phyloP scores from a whole-genome alignment of 37 sponge, comb jelly and placozoan genomes.

The Bolinopsis microptera region DNA sequence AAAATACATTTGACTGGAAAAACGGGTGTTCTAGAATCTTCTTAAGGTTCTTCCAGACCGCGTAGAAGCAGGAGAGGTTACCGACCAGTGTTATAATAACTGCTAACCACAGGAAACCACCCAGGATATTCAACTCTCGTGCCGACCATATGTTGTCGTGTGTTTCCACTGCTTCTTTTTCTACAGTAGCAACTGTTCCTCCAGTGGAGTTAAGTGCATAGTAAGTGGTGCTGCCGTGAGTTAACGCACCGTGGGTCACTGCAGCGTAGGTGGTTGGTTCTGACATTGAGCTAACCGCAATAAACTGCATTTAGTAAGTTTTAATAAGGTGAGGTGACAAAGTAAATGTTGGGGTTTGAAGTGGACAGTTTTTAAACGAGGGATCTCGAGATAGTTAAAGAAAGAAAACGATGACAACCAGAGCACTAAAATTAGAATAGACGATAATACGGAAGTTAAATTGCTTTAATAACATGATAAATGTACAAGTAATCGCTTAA shows the following conservation, averaged over 20 bases:
- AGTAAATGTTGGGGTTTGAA: not conserved
- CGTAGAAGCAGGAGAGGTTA: conserved; percentile 62
- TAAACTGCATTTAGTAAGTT: no score
- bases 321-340: no score
- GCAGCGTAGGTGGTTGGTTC: not conserved
- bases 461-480: no score
- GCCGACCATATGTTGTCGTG: not conserved
- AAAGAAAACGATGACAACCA: not conserved
- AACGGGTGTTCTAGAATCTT: conserved; percentile 61
- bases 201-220: no score
- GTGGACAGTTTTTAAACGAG: not conserved
- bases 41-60: conserved; percentile 60
- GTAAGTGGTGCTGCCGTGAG: not conserved
- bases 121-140: not conserved
- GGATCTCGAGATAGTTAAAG: not conserved
- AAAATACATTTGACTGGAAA: conserved; percentile 36
- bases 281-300: no score
- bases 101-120: not conserved
- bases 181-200: not conserved
- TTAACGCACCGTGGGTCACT: not conserved
- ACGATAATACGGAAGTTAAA: no score
- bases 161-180: not conserved
- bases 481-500: no score
- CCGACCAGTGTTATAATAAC: not conserved
- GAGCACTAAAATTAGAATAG: not conserved